phyloP scores from a whole-genome alignment of 2,888 invertebrate genomes.

The Cylindroiulus punctatus region DNA sequence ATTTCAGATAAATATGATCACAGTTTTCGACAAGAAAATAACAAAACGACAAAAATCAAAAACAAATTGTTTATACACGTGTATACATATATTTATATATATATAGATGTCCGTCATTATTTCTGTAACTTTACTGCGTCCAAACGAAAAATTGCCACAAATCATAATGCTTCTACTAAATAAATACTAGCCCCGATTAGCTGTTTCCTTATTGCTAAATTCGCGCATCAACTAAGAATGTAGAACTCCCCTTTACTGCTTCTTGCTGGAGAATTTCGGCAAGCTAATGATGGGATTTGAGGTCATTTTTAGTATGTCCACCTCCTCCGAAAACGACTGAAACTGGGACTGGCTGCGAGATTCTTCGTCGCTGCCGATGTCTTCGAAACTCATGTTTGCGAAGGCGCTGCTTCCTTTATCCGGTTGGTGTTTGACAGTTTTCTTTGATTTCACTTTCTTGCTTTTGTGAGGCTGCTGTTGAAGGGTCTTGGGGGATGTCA shows the following conservation, averaged over 20 bases:
- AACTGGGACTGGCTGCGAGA: not conserved
- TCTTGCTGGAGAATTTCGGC: constrained; percentile 13
- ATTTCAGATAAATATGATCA: not conserved
- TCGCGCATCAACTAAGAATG: not conserved
- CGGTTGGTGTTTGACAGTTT: constrained; percentile 60
- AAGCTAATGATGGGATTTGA: constrained; percentile 19
- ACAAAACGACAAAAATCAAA: not conserved
- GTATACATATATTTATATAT: constrained; percentile 40
- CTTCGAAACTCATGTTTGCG: constrained; percentile 80
- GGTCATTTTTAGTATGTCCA: constrained; percentile 19
- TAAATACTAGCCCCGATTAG: constrained; percentile 42
- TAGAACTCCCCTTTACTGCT: not conserved
- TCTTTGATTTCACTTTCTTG: constrained; percentile 64
- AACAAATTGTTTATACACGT: constrained; percentile 37
- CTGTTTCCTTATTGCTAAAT: constrained; percentile 45
- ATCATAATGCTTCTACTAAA: constrained; percentile 19
- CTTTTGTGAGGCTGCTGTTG: constrained; percentile 54
- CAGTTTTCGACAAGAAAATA: not conserved
- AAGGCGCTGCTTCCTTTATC: constrained; percentile 70
- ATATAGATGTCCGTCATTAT: constrained; percentile 17
- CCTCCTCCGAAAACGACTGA: not conserved
- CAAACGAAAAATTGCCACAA: constrained; percentile 5
- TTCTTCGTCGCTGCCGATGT: constrained; percentile 75
- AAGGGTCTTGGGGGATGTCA: constrained; percentile 56
- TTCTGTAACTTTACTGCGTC: not conserved